These are phyloP conservation scores for Ceraclea dissimilis DNA, from an alignment of 2,888 invertebrate species.

Conservation along the genomic window DNA sequence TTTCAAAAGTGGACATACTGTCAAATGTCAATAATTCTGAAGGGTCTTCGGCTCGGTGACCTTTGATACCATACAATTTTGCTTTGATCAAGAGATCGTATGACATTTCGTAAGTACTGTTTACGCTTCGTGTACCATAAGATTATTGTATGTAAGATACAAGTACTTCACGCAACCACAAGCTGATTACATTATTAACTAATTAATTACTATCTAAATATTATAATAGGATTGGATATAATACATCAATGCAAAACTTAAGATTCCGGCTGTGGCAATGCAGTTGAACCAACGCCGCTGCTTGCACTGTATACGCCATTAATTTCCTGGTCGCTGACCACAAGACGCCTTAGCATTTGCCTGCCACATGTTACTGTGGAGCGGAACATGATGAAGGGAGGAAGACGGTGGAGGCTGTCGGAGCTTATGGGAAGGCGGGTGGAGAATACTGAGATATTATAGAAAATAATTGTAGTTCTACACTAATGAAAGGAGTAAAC, in stretches of 20 bases:
- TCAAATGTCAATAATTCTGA: too few relatives aligned
- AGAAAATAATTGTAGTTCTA: neutral
- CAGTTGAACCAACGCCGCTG: neutral
- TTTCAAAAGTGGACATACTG: too few relatives aligned
- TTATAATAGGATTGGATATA: too few relatives aligned
- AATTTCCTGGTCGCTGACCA: conserved; percentile 22
- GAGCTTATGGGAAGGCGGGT: neutral
- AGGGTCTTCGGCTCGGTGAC: too few relatives aligned
- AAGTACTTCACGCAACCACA: too few relatives aligned
- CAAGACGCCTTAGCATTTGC: conserved; percentile 20
- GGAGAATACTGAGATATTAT: neutral
- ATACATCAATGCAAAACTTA: conserved; percentile 1
- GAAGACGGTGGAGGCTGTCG: neutral
- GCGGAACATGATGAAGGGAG: conserved; percentile 1
- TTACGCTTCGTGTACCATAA: too few relatives aligned
- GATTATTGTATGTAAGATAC: too few relatives aligned
- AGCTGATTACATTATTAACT: too few relatives aligned
- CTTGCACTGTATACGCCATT: conserved; percentile 14
- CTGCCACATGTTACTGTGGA: conserved; percentile 12
- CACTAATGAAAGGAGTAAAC: neutral
- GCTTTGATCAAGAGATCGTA: too few relatives aligned
- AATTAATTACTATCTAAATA: too few relatives aligned
- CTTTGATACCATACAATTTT: too few relatives aligned
- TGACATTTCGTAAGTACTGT: too few relatives aligned
- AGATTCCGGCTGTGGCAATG: conserved; percentile 1